Evolutionary conservation across 92 coral and sea anemone genomes (phyloP).

Genomic region (Desmophyllum pertusum): DNA sequence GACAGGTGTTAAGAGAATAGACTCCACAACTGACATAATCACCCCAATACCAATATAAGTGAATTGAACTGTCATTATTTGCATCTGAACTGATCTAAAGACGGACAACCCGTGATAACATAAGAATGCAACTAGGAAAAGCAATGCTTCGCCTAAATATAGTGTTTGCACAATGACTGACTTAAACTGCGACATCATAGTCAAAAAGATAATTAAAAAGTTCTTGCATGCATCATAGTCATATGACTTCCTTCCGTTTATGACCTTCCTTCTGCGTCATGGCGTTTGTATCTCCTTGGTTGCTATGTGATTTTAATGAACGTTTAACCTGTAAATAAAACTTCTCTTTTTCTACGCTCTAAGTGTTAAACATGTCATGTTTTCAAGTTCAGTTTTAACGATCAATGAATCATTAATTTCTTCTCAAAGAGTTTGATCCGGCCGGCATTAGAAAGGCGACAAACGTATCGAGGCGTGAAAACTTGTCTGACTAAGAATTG

Average conservation of each 20-base stretch:
- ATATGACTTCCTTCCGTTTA: no score
- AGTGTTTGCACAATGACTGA: background rate
- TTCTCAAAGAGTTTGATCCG: background rate
- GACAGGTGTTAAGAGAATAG: background rate
- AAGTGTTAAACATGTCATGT: background rate
- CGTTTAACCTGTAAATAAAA: background rate
- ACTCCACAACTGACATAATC: background rate
- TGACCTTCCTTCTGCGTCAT: background rate
- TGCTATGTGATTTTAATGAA: background rate
- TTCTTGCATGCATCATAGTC: no score
- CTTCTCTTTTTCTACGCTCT: background rate
- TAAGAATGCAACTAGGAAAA: background rate
- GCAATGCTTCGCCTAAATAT: background rate
- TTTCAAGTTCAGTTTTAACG: background rate
- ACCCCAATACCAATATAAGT: background rate
- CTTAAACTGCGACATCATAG: background rate
- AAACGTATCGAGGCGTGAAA: slow-evolving; percentile 10
- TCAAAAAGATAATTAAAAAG: no score
- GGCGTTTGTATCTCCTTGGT: background rate
- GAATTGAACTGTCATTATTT: background rate
- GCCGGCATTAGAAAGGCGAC: background rate
- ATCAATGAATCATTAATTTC: background rate
- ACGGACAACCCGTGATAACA: background rate
- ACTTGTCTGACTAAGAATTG: background rate
- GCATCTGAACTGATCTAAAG: background rate